Evolutionary conservation across 2,113 vertebrate genomes (phyloP).

Genomic region (Excalfactoria chinensis): DNA sequence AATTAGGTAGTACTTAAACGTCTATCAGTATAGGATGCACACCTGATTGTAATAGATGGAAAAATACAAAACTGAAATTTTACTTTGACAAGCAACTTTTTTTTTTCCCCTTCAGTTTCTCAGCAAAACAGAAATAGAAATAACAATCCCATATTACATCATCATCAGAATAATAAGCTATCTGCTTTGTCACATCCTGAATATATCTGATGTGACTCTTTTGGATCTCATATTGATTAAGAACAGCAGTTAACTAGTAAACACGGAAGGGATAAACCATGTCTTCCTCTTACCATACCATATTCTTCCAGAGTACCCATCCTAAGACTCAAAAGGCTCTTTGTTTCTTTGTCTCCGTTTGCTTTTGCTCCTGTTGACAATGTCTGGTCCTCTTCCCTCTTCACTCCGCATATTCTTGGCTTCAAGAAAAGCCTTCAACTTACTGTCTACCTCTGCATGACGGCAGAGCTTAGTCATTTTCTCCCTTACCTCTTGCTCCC

Average conservation of each 20-base stretch:
- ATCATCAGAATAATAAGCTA: neutral
- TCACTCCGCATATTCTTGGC: neutral
- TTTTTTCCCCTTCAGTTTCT: neutral
- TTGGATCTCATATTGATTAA: neutral
- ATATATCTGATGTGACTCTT: neutral
- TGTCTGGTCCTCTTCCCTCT: neutral
- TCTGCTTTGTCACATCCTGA: neutral
- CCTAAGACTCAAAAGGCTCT: neutral
- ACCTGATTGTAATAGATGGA: neutral
- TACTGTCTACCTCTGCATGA: neutral
- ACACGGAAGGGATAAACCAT: neutral
- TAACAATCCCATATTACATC: neutral
- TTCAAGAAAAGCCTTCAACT: neutral
- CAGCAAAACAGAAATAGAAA: neutral
- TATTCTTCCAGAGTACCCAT: neutral
- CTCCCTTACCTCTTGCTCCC: neutral
- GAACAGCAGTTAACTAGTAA: neutral
- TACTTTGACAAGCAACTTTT: neutral
- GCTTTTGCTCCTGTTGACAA: neutral
- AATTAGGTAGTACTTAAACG: slow-evolving; percentile 23
- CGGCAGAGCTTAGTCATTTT: neutral
- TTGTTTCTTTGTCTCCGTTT: neutral
- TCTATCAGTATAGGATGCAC: neutral
- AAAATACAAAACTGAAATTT: neutral
- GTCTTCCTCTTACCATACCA: neutral